Evolutionary conservation across 2,113 vertebrate genomes (phyloP).

Genomic region (Mesoclemmys tuberculata): DNA sequence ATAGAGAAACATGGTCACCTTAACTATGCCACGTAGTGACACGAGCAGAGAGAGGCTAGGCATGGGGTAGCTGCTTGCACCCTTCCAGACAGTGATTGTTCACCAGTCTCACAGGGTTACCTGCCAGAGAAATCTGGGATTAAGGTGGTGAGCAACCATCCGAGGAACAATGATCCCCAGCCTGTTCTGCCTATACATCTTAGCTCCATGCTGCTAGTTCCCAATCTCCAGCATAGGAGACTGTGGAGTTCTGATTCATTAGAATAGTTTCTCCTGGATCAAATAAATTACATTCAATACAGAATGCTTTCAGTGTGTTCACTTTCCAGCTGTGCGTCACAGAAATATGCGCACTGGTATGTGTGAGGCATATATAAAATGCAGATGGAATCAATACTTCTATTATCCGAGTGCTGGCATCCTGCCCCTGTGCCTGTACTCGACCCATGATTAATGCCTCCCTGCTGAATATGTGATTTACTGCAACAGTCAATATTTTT

Average conservation of each 20-base stretch:
- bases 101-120: not conserved
- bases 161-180: not conserved
- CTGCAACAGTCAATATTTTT: slow-evolving; percentile 30
- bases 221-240: not conserved
- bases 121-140: not conserved
- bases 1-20: no score
- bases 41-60: not conserved
- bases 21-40: not conserved
- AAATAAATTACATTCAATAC: not conserved
- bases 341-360: not conserved
- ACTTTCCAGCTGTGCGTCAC: not conserved
- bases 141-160: not conserved
- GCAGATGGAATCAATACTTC: not conserved
- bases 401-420: not conserved
- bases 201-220: not conserved
- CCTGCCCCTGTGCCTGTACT: not conserved
- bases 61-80: not conserved
- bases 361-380: slow-evolving; percentile 9
- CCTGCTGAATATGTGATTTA: slow-evolving; percentile 15
- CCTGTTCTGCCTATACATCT: not conserved
- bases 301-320: slow-evolving; percentile 4
- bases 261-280: not conserved
- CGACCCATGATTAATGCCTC: not conserved
- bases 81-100: not conserved
- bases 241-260: not conserved